These are phyloP conservation scores for Dermochelys coriacea DNA, from an alignment of 2,797 vertebrate genomes.

Conservation along the genomic window DNA sequence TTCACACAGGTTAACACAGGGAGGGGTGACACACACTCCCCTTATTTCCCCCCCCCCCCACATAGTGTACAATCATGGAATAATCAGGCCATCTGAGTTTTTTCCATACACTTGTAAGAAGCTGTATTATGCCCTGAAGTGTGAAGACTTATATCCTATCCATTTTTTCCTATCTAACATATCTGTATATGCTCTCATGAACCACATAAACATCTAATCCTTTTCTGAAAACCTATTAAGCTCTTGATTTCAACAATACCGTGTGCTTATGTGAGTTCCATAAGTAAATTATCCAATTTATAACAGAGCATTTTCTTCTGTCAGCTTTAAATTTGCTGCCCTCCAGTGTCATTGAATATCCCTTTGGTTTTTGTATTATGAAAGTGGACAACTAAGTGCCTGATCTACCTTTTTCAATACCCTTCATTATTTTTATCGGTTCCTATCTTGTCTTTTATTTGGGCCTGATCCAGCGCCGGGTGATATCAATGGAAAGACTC, in stretches of 20 bases:
- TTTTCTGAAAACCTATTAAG: not conserved
- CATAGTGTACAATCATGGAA: not conserved
- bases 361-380: too few species aligned
- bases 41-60: not conserved
- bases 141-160: not conserved
- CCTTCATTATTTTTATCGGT: too few species aligned
- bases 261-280: not conserved
- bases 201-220: not conserved
- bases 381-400: too few species aligned
- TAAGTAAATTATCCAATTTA: not conserved
- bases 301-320: too few species aligned
- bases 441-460: too few species aligned
- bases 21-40: too few species aligned
- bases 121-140: not conserved
- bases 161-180: not conserved
- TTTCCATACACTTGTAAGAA: not conserved
- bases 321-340: too few species aligned
- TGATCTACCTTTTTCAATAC: too few species aligned
- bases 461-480: too few species aligned
- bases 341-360: too few species aligned
- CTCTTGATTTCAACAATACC: not conserved
- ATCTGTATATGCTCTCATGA: not conserved
- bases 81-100: not conserved
- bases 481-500: too few species aligned
- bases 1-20: too few species aligned